phyloP scores from a whole-genome alignment of 2,797 vertebrate species.

The Coccyzus lansbergi region DNA sequence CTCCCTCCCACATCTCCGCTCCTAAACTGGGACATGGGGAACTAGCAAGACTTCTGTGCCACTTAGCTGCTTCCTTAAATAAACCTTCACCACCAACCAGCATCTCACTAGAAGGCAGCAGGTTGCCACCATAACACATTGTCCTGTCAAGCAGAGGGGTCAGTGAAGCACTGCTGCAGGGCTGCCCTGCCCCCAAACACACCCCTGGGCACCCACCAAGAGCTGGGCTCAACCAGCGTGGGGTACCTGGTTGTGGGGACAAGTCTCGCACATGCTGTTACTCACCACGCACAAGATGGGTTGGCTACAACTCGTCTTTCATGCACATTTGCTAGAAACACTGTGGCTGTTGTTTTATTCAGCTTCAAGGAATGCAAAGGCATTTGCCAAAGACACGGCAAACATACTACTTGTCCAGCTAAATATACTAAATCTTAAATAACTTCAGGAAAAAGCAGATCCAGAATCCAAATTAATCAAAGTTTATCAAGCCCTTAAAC shows the following conservation, averaged over 20 bases:
- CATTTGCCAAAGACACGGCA: background rate
- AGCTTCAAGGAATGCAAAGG: background rate
- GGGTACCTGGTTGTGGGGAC: background rate
- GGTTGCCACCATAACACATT: rapidly evolving
- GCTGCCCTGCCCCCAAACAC: background rate
- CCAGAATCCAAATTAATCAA: background rate
- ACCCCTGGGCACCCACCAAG: background rate
- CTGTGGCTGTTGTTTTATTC: background rate
- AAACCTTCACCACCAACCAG: background rate
- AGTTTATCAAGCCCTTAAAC: background rate
- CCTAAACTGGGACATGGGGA: background rate
- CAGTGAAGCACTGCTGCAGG: rapidly evolving
- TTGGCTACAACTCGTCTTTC: background rate
- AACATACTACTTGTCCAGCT: background rate
- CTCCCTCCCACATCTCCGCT: background rate
- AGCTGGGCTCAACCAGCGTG: background rate
- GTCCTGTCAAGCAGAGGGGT: rapidly evolving
- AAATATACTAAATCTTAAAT: background rate
- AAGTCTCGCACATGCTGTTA: rapidly evolving
- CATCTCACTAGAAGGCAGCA: background rate
- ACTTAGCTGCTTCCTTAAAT: background rate
- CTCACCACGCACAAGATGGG: background rate
- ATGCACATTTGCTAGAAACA: background rate
- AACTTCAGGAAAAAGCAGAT: background rate
- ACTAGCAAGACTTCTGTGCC: background rate